Percentiles rank a stretch among this genome's conserved stretches.
These are phyloP conservation scores for Bactericera cockerelli DNA, from an alignment of 1,140 invertebrate genomes.

Conservation along the genomic window DNA sequence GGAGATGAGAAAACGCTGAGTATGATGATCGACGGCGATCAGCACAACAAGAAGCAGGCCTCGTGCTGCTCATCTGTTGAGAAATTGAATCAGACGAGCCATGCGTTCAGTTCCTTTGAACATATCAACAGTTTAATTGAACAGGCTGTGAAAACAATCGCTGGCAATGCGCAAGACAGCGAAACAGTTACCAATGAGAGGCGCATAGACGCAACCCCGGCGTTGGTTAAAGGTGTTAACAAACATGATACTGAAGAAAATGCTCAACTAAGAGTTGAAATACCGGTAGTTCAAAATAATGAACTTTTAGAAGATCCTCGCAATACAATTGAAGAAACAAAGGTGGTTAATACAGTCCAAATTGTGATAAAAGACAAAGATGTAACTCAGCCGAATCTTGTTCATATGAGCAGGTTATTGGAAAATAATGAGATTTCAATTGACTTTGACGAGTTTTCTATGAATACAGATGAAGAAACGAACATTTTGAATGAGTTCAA, in stretches of 20 bases:
- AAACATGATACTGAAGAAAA: neutral
- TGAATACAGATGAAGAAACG: neutral
- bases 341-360: neutral
- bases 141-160: neutral
- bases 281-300: neutral
- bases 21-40: neutral
- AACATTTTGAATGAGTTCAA: neutral
- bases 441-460: neutral
- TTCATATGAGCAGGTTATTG: neutral
- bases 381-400: neutral
- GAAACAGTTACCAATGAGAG: neutral
- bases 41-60: neutral
- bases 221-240: neutral
- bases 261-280: neutral
- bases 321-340: neutral
- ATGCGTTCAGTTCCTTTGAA: neutral
- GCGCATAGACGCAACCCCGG: neutral
- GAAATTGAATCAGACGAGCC: neutral
- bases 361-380: neutral
- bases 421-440: neutral
- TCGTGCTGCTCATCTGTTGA: neutral
- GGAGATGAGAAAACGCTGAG: neutral
- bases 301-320: neutral
- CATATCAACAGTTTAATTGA: slow-evolving; percentile 3
- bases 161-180: neutral